These are phyloP conservation scores for Drosophila kanapiae DNA, from an alignment of 1,140 invertebrate species.

Conservation along the genomic window DNA sequence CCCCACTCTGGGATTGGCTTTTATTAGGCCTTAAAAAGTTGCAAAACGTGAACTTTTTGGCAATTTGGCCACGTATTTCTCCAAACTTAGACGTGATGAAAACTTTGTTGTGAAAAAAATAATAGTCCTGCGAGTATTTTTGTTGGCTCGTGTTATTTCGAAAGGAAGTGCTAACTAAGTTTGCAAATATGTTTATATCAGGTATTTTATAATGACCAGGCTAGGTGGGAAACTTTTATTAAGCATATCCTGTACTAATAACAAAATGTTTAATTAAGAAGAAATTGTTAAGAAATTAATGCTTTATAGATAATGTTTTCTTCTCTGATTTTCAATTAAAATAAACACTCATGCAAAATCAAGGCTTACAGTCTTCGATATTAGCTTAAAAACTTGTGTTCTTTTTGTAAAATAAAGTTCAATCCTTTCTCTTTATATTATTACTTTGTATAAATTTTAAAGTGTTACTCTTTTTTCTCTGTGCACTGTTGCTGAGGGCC, in stretches of 20 bases:
- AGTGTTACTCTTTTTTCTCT: not conserved
- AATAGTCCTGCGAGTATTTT: slow-evolving; percentile 1
- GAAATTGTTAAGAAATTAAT: not conserved
- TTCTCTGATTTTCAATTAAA: not conserved
- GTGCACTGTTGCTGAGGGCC: not conserved
- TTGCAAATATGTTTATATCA: not conserved
- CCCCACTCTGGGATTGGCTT: not conserved
- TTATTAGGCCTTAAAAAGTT: slow-evolving; percentile 18
- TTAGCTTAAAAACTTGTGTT: not conserved
- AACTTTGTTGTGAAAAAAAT: slow-evolving; percentile 14
- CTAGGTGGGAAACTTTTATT: not conserved
- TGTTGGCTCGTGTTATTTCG: too few species aligned
- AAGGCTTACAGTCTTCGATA: not conserved
- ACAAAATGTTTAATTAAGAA: not conserved
- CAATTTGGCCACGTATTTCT: slow-evolving; percentile 13
- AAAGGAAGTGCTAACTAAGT: not conserved
- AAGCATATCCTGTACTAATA: not conserved
- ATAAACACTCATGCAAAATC: too few species aligned
- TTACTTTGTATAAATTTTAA: not conserved
- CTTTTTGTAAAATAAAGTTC: too few species aligned
- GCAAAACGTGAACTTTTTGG: slow-evolving; percentile 8
- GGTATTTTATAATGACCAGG: not conserved
- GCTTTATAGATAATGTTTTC: not conserved
- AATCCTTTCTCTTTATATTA: too few species aligned
- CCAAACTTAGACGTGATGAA: slow-evolving; percentile 13